Conservation (phyloP, 2,113 vertebrate genomes). For the Sceloporus tristichus region DNA sequence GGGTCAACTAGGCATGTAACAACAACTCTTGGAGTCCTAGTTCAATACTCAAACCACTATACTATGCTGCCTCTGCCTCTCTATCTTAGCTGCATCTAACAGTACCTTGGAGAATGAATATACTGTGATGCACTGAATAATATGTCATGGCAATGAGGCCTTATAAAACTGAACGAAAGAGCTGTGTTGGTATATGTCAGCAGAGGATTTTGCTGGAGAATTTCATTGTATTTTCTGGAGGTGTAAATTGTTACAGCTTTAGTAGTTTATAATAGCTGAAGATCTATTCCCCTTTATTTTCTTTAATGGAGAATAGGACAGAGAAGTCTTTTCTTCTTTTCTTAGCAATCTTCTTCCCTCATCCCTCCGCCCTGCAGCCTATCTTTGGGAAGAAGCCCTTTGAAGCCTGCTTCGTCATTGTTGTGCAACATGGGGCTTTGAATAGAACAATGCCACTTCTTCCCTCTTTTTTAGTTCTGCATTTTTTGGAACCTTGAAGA, state of each 20-base stretch:
- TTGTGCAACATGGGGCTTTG: constrained; percentile 19
- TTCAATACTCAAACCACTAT: no score
- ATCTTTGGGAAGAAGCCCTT: constrained; percentile 20
- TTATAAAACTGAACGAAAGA: neutral
- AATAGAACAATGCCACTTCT: constrained; percentile 12
- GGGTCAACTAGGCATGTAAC: no score
- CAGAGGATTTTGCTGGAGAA: constrained; percentile 16
- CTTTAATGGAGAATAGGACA: constrained; percentile 29
- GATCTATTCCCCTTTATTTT: constrained; percentile 34
- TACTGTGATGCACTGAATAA: neutral
- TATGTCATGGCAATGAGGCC: neutral
- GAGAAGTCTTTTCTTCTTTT: neutral
- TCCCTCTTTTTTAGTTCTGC: constrained; percentile 4
- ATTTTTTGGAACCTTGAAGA: constrained; percentile 1
- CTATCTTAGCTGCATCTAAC: neutral
- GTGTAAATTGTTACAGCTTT: constrained; percentile 19
- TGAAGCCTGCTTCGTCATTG: constrained; percentile 30
- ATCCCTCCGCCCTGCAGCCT: no score
- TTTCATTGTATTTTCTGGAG: constrained; percentile 17
- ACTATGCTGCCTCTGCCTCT: neutral
- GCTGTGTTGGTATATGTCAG: neutral
- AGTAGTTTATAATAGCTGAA: constrained; percentile 35
- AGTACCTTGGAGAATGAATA: neutral
- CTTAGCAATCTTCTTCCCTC: neutral
- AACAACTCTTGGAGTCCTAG: no score